phyloP scores from a whole-genome alignment of 2,797 vertebrate genomes.

The Rhabdomys pumilio region DNA sequence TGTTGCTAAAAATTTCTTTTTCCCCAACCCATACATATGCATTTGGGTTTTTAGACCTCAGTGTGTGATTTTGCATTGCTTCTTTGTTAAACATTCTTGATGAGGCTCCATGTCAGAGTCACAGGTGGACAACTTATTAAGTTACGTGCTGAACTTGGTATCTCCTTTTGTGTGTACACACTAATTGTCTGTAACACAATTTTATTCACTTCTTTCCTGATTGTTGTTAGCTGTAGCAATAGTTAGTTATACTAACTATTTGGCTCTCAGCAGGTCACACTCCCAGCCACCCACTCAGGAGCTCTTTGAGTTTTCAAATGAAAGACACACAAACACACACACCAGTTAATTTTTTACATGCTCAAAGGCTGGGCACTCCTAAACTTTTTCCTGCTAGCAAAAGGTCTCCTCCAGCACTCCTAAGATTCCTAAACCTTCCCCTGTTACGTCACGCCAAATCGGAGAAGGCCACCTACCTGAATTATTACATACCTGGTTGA shows the following conservation, averaged over 20 bases:
- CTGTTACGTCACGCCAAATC: not conserved
- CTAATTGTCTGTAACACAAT: not conserved
- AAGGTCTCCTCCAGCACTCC: not conserved
- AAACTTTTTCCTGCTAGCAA: not conserved
- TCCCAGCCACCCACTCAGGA: not conserved
- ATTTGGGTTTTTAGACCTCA: not conserved
- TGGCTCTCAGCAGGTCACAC: not conserved
- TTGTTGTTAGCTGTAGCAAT: not conserved
- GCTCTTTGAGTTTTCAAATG: not conserved
- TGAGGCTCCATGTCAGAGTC: not conserved
- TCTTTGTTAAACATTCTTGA: not conserved
- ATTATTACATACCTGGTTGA: not conserved
- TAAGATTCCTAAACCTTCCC: not conserved
- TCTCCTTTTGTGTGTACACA: not conserved
- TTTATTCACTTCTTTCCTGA: not conserved
- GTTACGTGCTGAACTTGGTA: not conserved
- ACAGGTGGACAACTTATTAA: not conserved
- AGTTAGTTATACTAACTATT: not conserved
- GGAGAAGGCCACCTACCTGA: not conserved
- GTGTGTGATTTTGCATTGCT: not conserved
- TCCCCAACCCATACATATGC: not conserved
- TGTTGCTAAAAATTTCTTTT: slow-evolving; percentile 9
- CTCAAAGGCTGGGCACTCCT: not conserved
- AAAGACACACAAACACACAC: not conserved
- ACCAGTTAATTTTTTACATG: not conserved